Conservation (phyloP, 2,113 vertebrate species). For the Entomyzon cyanotis region DNA sequence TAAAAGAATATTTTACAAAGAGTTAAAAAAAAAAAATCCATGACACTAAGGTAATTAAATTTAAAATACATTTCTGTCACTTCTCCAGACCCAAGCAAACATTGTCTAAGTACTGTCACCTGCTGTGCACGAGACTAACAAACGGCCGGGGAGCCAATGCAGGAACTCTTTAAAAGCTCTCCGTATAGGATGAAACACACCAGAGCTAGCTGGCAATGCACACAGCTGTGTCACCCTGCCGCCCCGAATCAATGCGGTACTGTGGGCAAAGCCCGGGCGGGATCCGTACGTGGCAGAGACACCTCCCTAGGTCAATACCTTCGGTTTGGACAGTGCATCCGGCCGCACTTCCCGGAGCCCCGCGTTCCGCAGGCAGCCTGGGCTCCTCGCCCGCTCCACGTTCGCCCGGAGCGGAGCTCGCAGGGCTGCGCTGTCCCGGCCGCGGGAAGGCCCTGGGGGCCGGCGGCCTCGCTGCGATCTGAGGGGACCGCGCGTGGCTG, state of each 20-base stretch:
- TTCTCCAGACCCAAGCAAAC: neutral
- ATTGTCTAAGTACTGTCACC: neutral
- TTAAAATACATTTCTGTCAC: neutral
- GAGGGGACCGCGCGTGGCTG: neutral
- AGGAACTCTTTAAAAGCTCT: neutral
- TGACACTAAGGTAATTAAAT: neutral
- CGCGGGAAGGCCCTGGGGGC: neutral
- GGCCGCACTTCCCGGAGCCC: neutral
- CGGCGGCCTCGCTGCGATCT: fast-evolving
- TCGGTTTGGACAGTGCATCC: neutral
- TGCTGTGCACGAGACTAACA: neutral
- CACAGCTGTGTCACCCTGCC: fast-evolving
- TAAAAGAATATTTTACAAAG: fast-evolving
- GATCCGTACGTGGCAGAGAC: neutral
- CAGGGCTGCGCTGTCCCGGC: neutral
- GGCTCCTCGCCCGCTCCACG: neutral
- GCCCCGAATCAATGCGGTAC: neutral
- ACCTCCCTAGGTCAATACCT: conserved; percentile 23
- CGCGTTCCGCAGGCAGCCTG: fast-evolving
- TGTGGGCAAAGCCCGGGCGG: neutral
- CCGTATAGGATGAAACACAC: fast-evolving
- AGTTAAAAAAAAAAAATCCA: neutral
- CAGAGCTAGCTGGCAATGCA: neutral
- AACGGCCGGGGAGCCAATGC: neutral
- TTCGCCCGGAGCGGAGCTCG: neutral